These are phyloP conservation scores for Sparidentex hasta DNA, from an alignment of 2,797 vertebrate species.

Conservation along the genomic window DNA sequence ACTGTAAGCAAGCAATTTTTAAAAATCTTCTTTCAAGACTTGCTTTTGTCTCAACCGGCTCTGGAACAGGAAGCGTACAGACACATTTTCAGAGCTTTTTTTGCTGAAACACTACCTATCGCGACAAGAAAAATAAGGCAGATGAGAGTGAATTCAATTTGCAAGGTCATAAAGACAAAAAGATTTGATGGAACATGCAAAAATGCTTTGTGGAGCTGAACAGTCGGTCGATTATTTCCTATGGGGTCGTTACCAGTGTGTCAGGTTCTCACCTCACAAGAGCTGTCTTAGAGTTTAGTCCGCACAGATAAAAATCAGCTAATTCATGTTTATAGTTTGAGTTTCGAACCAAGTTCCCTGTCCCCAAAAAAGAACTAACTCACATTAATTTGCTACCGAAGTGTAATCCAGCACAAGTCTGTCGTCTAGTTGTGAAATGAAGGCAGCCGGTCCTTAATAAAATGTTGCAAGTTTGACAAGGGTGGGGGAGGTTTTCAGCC, in stretches of 20 bases:
- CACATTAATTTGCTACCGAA: no score
- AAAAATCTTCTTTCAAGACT: neutral
- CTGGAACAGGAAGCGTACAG: neutral
- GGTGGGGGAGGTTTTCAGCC: no score
- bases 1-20: neutral
- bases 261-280: no score
- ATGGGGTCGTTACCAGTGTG: neutral
- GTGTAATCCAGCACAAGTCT: no score
- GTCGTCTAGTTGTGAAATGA: no score
- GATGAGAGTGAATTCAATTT: constrained; percentile 6
- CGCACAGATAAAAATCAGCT: no score
- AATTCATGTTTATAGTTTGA: no score
- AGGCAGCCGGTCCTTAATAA: no score
- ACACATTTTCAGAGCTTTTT: neutral
- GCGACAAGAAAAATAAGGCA: neutral
- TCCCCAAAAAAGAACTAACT: no score
- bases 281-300: no score
- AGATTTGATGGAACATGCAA: neutral
- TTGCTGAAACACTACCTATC: neutral
- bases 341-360: no score
- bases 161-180: neutral
- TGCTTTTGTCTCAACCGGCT: neutral
- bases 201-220: neutral
- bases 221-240: neutral
- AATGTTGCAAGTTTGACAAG: no score